Conservation (phyloP, 2,797 vertebrate species). For the Coregonus sp. region DNA sequence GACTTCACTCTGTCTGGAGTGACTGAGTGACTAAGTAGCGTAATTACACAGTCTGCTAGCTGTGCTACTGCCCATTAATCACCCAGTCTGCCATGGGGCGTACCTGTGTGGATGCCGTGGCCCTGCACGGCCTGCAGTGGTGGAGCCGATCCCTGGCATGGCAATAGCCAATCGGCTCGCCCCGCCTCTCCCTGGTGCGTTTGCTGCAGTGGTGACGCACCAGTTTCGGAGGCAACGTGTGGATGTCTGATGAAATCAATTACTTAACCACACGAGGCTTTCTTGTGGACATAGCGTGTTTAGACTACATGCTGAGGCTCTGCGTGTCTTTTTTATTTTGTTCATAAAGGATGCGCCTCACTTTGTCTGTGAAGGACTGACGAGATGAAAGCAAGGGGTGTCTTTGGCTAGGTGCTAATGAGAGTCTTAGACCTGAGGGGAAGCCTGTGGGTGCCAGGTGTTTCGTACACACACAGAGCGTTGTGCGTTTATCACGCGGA, state of each 20-base stretch:
- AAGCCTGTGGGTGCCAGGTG: slow-evolving; percentile 44
- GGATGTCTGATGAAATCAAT: slow-evolving; percentile 63
- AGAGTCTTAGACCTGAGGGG: slow-evolving; percentile 64
- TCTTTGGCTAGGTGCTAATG: slow-evolving; percentile 67
- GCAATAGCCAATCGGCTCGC: slow-evolving; percentile 23
- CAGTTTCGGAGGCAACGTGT: slow-evolving; percentile 19
- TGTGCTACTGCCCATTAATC: slow-evolving; percentile 71
- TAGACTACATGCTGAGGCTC: slow-evolving; percentile 52
- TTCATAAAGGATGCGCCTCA: slow-evolving; percentile 59
- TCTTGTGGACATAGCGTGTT: slow-evolving; percentile 62
- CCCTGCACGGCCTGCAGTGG: slow-evolving; percentile 10
- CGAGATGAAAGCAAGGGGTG: slow-evolving; percentile 56
- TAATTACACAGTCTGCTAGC: slow-evolving; percentile 78
- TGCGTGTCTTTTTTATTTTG: slow-evolving; percentile 55
- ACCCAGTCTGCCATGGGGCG: slow-evolving; percentile 51
- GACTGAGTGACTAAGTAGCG: slow-evolving; percentile 71
- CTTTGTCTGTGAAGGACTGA: slow-evolving; percentile 55
- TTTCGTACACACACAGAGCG: slow-evolving; percentile 46
- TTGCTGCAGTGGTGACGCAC: neutral
- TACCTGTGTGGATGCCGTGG: slow-evolving; percentile 39
- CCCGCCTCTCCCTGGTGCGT: neutral
- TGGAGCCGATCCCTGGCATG: slow-evolving; percentile 2
- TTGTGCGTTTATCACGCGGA: slow-evolving; percentile 45
- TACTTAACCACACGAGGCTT: slow-evolving; percentile 50
- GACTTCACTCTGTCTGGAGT: slow-evolving; percentile 71